Evolutionary conservation across 2,888 invertebrate species (phyloP), one percentile per base, ranked within the genome.

Genomic region (Carcina quercana): DNA sequence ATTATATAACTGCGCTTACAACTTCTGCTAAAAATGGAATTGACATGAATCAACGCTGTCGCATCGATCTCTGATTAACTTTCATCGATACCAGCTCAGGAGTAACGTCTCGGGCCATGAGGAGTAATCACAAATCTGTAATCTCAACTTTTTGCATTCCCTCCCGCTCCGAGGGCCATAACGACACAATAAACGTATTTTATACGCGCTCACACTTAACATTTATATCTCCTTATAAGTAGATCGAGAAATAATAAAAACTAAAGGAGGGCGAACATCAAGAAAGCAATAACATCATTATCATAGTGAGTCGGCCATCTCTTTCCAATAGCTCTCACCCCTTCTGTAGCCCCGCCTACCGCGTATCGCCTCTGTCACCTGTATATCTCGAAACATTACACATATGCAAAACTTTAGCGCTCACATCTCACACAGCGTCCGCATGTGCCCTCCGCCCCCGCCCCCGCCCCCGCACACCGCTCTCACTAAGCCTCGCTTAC

Each of bases 201-300:
- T 76, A 82, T 72, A 70, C 72, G 62, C 67, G 69, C 75, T 78
- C 73, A 75, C 75, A 79, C 78, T 79, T 75, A 79, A 76, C 69
- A 66, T 74, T 79, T 70, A 78, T 79, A 79, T 74, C 75, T 73
- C 80, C 76, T 78, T 82, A 80, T 82, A 82, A 82, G 82, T 78
- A 82, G 79, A 80, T 76, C 75, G 74, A 71, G 75, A 72, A 73
- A 82, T 79, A 80, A 82, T 79, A 83, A 82, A 37, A 82, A 82
- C 76, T 78, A 79, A 75, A 78, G 74, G 65, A 72, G 75, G 63
- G 56, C 66, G 72, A 71, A 80, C 73, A 78, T 82, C 82, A 79
- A 76, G 80, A 82, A 78, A 80, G 80, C 82, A 79, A 82, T 82
- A 82, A 83, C 83, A 76, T 83, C 82, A 83, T 83, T 83, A 83